Conservation (phyloP, 2,113 vertebrate genomes). For the Typhlomys cinereus region DNA sequence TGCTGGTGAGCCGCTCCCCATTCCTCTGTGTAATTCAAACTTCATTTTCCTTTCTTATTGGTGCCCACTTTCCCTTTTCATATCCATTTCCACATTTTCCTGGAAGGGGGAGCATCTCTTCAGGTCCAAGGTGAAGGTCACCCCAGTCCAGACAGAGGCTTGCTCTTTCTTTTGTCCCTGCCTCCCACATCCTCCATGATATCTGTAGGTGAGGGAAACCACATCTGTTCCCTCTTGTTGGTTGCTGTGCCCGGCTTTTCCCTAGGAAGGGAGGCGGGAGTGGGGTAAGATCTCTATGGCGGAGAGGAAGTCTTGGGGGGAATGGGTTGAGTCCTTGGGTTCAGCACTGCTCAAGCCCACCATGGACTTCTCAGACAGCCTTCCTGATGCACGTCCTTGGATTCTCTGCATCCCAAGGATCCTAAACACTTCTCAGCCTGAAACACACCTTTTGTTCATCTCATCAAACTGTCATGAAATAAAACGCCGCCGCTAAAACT, state of each 20-base stretch:
- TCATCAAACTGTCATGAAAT: neutral
- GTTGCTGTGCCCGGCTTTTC: neutral
- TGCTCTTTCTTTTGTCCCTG: neutral
- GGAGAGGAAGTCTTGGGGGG: neutral
- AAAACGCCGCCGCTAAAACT: neutral
- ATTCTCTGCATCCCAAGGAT: neutral
- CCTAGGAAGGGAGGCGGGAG: neutral
- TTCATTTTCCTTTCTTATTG: neutral
- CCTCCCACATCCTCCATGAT: neutral
- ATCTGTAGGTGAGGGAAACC: neutral
- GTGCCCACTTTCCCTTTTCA: neutral
- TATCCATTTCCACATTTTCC: neutral
- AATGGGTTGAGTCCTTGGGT: neutral
- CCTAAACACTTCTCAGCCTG: neutral
- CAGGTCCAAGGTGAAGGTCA: neutral
- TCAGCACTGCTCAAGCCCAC: neutral
- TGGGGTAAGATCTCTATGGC: neutral
- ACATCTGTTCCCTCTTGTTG: neutral
- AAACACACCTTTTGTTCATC: neutral
- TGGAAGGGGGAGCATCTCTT: neutral
- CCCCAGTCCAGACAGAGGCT: rapidly evolving
- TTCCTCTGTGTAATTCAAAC: neutral
- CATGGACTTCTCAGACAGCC: neutral
- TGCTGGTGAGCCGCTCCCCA: neutral
- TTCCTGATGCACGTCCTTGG: neutral